phyloP scores from a whole-genome alignment of 2,888 invertebrate genomes.

The Troilus luridus region DNA sequence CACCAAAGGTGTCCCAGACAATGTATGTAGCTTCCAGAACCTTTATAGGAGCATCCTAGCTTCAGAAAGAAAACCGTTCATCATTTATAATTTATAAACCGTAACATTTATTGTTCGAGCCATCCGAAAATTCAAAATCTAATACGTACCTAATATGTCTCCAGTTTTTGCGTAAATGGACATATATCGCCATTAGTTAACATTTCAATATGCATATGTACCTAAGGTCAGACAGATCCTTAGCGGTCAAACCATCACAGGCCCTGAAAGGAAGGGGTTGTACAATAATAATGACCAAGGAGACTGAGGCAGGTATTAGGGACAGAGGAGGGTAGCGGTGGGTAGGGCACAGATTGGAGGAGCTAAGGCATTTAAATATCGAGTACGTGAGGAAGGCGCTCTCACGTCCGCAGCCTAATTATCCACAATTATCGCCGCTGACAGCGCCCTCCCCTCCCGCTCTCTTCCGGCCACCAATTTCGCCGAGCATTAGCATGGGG shows the following conservation, averaged over 20 bases:
- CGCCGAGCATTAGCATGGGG: slow-evolving; percentile 28
- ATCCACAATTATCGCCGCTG: slow-evolving; percentile 54
- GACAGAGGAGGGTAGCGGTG: not conserved
- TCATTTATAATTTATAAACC: no score
- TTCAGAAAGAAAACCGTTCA: no score
- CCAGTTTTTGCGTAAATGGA: no score
- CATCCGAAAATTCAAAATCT: no score
- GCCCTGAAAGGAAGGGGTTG: not conserved
- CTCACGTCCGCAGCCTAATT: slow-evolving; percentile 48
- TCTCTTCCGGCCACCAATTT: slow-evolving; percentile 14
- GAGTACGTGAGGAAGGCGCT: slow-evolving; percentile 30
- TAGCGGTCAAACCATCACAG: not conserved
- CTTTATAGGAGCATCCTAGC: no score
- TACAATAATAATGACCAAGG: slow-evolving; percentile 24
- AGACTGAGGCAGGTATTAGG: slow-evolving; percentile 34
- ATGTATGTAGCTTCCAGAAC: no score
- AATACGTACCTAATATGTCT: no score
- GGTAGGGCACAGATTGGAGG: slow-evolving; percentile 35
- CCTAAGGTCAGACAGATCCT: not conserved
- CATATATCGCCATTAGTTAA: no score
- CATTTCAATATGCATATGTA: no score
- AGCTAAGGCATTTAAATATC: slow-evolving; percentile 50
- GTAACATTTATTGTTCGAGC: no score
- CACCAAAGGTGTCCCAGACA: no score
- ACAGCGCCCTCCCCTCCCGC: not conserved